Evolutionary conservation across 2,113 vertebrate species (phyloP).

Genomic region (Indri indri): DNA sequence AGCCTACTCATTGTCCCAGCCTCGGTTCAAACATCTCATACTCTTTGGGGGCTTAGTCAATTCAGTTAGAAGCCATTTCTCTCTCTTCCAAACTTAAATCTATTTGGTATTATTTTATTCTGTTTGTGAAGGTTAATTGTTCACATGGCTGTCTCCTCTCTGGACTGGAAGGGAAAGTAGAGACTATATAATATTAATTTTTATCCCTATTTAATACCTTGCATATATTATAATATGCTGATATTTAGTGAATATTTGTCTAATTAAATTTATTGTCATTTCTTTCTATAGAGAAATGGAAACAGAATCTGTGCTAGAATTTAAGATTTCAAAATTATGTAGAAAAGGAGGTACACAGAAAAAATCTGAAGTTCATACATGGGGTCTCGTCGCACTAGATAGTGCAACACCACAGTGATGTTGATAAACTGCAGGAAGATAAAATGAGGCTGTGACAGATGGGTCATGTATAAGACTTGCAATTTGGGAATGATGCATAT

Average conservation of each 20-base stretch:
- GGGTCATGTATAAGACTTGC: not conserved
- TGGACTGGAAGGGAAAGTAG: not conserved
- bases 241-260: not conserved
- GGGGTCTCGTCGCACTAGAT: not conserved
- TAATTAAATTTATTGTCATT: not conserved
- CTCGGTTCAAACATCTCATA: not conserved
- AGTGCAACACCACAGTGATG: not conserved
- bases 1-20: not conserved
- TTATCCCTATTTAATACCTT: not conserved
- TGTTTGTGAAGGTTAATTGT: not conserved
- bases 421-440: not conserved
- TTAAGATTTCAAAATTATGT: not conserved
- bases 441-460: not conserved
- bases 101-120: not conserved
- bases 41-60: not conserved
- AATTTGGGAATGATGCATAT: not conserved
- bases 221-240: not conserved
- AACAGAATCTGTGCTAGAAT: not conserved
- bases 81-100: not conserved
- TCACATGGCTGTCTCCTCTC: not conserved
- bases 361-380: not conserved
- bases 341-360: not conserved
- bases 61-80: not conserved
- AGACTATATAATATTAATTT: not conserved
- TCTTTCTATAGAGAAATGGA: slow-evolving; percentile 1